Percentiles rank a stretch among this genome's conserved stretches.
Evolutionary conservation across 1,140 invertebrate species (phyloP).

Genomic region (Druon quercuslanigerum): DNA sequence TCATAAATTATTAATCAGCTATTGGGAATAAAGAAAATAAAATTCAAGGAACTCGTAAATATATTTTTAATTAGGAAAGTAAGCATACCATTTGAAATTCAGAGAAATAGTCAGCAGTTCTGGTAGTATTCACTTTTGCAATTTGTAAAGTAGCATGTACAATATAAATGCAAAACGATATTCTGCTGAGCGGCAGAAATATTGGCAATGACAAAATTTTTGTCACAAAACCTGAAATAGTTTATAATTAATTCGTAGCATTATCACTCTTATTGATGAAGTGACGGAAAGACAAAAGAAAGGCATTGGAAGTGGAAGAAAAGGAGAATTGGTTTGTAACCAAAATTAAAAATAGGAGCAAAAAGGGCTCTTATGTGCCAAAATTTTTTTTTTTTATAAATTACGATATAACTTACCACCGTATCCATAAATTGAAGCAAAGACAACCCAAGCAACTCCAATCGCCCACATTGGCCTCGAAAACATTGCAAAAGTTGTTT

Average conservation of each 20-base stretch:
- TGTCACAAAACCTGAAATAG: slow-evolving; percentile 65
- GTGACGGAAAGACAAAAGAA: not conserved
- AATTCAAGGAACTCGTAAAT: no score
- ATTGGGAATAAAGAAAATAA: no score
- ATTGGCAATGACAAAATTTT: slow-evolving; percentile 75
- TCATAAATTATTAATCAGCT: no score
- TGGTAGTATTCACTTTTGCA: slow-evolving; percentile 29
- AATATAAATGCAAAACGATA: slow-evolving; percentile 79
- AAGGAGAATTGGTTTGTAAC: no score
- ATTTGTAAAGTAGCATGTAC: slow-evolving; percentile 67
- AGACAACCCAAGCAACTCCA: slow-evolving; percentile 73
- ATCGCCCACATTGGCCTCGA: slow-evolving; percentile 67
- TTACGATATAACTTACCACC: slow-evolving; percentile 35
- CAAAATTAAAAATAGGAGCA: no score
- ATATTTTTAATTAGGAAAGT: not conserved
- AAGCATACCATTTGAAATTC: slow-evolving; percentile 34
- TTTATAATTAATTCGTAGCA: not conserved
- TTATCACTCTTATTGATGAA: no score
- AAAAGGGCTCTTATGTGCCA: not conserved
- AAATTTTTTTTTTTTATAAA: not conserved
- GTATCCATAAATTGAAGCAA: slow-evolving; percentile 67
- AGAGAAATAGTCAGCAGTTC: slow-evolving; percentile 34
- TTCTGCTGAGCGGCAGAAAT: slow-evolving; percentile 75
- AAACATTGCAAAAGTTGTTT: slow-evolving; percentile 63
- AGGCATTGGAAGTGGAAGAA: no score